Base-by-base conservation (phyloP, 2,888 invertebrate genomes). In the Dioctria rufipes region DNA sequence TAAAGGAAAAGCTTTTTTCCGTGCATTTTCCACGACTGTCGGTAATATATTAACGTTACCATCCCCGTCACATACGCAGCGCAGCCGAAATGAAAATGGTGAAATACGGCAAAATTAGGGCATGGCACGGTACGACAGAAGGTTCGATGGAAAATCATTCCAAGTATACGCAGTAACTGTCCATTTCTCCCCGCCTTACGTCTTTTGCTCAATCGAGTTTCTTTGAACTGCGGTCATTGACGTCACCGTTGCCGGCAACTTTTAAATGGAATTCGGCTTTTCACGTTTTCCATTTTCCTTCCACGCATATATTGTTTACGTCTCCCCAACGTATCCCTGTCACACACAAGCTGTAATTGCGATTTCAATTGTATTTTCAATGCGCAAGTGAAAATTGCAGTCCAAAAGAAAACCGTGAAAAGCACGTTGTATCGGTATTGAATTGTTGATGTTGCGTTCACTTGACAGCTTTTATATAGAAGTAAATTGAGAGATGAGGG, bases 241-340 rank as follows among this genome's bases (percentile, higher is more conserved):
- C 77, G 77, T 77, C 77, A 77, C 77, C 46, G 61, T 58, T 49
- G 51, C 77, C 77, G 77, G 77, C 77, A 77, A 54, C 25, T 25
- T 54, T 11, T 54, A 11, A 54, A n/a, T n/a, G n/a, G 11, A 54
- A 75, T 13, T 58, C 42, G 4, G 9, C 37, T 25, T 49, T 51
- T 69, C 42, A 75, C 58, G 60, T 42, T 73, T 75, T 13, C 73
- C 11, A 13, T 37, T 63, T 37, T 4, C 60, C 3, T 40, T 60
- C 46, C 39, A n/a, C 37, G 37, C 37, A 49, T 11, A 42, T 75
- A 13, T 75, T 75, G 73, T 75, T 75, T 69, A 69, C 73, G 42
- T 49, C 49, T 25, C n/a, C 25, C 25, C 25, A 25, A 25, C 25
- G 25, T 25, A 25, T 25, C 25, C 25, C 61, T 25, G 61, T 25